Evolutionary conservation across 2,797 vertebrate species (phyloP).

Genomic region (Thamnophis elegans): DNA sequence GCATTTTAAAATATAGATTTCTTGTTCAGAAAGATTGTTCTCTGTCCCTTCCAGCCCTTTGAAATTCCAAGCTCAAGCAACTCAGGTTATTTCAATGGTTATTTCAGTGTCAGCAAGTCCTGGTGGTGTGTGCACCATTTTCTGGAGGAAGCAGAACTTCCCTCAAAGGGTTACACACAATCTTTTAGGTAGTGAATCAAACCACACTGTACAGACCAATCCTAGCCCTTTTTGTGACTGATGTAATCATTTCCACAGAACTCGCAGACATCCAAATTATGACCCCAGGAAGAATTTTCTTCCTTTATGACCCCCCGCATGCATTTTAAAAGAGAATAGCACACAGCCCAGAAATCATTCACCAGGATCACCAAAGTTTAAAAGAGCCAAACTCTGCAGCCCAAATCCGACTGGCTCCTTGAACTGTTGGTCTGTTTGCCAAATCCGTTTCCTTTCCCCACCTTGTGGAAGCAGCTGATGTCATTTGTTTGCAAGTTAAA

Average conservation of each 20-base stretch:
- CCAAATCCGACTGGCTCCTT: conserved; percentile 46
- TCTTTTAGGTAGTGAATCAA: conserved; percentile 89
- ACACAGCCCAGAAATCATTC: neutral
- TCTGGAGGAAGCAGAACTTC: conserved; percentile 79
- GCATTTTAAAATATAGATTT: conserved; percentile 81
- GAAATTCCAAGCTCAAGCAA: conserved; percentile 58
- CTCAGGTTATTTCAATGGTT: conserved; percentile 45
- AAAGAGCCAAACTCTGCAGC: conserved; percentile 14
- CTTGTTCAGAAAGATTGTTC: conserved; percentile 69
- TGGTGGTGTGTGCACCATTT: conserved; percentile 71
- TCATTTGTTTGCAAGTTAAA: conserved; percentile 64
- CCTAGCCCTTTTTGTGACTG: conserved; percentile 81
- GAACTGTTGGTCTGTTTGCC: conserved; percentile 67
- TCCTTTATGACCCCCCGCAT: conserved; percentile 17
- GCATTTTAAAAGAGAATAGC: neutral
- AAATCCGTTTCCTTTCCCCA: conserved; percentile 66
- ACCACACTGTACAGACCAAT: conserved; percentile 86
- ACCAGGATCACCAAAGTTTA: conserved; percentile 31
- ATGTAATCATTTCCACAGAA: conserved; percentile 87
- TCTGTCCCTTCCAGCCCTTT: conserved; percentile 56
- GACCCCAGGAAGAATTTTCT: conserved; percentile 37
- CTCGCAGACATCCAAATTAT: conserved; percentile 69
- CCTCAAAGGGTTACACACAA: conserved; percentile 86
- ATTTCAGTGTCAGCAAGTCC: conserved; percentile 62
- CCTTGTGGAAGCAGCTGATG: conserved; percentile 67